Evolutionary conservation across 1,140 invertebrate species (phyloP).

Genomic region (Lerema accius): DNA sequence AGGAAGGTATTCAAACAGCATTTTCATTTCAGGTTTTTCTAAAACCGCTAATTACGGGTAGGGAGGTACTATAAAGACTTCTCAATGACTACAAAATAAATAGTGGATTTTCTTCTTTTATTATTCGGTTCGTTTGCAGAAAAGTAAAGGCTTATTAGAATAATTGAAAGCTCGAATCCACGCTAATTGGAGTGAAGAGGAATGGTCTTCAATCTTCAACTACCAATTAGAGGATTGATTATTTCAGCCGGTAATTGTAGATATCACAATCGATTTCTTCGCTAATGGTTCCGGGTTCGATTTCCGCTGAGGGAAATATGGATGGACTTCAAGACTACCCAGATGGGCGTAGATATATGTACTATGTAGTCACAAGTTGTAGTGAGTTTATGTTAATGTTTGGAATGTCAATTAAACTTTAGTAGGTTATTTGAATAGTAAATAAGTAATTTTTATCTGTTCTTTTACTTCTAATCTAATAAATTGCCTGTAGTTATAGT

Average conservation of each 20-base stretch:
- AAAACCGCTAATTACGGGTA: conserved; percentile 6
- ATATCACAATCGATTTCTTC: conserved; percentile 28
- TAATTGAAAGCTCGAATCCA: conserved; percentile 30
- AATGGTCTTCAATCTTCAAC: conserved; percentile 27
- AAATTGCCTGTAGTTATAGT: conserved; percentile 4
- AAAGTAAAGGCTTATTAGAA: conserved; percentile 29
- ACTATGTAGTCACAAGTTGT: no score
- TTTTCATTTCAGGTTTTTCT: no score
- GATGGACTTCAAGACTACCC: not conserved
- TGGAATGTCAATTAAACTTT: not conserved
- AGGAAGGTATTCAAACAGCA: no score
- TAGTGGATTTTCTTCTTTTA: conserved; percentile 5
- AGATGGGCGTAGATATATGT: not conserved
- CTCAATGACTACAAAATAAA: conserved; percentile 15
- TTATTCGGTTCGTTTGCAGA: conserved; percentile 2
- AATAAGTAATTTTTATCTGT: not conserved
- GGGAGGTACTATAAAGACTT: conserved; percentile 1
- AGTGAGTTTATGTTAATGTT: no score
- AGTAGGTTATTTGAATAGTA: not conserved
- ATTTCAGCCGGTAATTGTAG: conserved; percentile 25
- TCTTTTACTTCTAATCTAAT: conserved; percentile 1
- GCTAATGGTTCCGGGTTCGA: conserved; percentile 32
- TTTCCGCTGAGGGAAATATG: conserved; percentile 28
- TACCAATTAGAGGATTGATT: conserved; percentile 32
- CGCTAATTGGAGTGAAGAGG: conserved; percentile 25